Conservation (phyloP, 2,113 vertebrate species). For the Corapipo altera region DNA sequence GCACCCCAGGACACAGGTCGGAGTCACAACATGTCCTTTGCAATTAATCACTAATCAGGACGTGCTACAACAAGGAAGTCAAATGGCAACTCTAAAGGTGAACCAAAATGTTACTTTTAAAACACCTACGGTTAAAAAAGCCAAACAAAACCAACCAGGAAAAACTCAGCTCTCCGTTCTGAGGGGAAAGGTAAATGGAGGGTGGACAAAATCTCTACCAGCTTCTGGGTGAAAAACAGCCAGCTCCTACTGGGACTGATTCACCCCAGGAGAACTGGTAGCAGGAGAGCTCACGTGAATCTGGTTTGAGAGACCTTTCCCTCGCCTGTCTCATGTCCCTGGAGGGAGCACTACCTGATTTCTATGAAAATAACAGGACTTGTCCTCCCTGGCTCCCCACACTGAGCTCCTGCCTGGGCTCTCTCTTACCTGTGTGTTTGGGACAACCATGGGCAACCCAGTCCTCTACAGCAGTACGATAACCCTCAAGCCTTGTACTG, state of each 20-base stretch:
- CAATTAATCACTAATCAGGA: constrained; percentile 52
- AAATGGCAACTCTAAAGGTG: constrained; percentile 32
- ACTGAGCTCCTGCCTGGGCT: not conserved
- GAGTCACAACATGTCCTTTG: constrained; percentile 45
- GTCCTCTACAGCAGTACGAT: not conserved
- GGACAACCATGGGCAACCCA: not conserved
- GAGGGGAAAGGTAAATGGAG: constrained; percentile 24
- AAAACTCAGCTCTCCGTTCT: not conserved
- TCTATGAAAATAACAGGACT: not conserved
- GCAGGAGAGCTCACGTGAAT: not conserved
- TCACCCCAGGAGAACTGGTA: not conserved
- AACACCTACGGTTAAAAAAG: not conserved
- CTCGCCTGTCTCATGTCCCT: not conserved
- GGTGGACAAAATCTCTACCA: not conserved
- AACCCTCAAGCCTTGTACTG: fast-evolving
- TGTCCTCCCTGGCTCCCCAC: not conserved
- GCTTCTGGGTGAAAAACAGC: not conserved
- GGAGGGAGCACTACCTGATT: not conserved
- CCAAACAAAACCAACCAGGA: not conserved
- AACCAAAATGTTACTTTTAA: not conserved
- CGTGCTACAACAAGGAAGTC: not conserved
- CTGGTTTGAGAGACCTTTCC: not conserved
- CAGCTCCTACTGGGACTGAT: not conserved
- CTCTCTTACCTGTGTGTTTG: fast-evolving
- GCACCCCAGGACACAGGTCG: constrained; percentile 54